phyloP scores from a whole-genome alignment of 2,888 invertebrate species.

The Cataglyphis cursor region DNA sequence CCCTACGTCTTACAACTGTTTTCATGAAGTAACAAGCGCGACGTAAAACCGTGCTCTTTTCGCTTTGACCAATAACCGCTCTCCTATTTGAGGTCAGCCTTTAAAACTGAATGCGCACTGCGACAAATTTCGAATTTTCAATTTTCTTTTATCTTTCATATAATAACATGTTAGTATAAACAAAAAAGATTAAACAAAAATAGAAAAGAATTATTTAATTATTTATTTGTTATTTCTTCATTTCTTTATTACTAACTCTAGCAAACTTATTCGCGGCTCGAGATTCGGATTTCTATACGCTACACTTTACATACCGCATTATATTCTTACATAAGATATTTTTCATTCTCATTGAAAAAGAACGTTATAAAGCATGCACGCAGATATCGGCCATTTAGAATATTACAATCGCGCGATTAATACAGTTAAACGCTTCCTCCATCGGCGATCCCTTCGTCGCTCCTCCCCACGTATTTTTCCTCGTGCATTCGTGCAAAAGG shows the following conservation, averaged over 20 bases:
- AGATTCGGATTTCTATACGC: not conserved
- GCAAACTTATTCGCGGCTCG: not conserved
- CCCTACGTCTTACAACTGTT: constrained; percentile 69
- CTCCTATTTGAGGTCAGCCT: not conserved
- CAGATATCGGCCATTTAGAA: constrained; percentile 68
- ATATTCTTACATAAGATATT: not conserved
- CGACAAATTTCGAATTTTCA: not conserved
- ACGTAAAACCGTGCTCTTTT: constrained; percentile 62
- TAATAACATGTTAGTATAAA: not conserved
- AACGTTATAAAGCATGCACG: constrained; percentile 15
- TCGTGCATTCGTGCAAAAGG: constrained; percentile 24
- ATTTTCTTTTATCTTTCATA: not conserved
- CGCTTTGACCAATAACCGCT: constrained; percentile 63
- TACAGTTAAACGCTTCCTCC: constrained; percentile 41
- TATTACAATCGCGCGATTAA: constrained; percentile 57
- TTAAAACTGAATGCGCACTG: not conserved
- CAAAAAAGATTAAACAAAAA: not conserved
- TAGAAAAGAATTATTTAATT: not conserved
- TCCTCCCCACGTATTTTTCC: constrained; percentile 26
- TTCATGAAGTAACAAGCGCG: constrained; percentile 69
- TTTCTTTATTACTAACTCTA: not conserved
- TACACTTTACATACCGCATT: not conserved
- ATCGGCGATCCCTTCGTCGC: constrained; percentile 31
- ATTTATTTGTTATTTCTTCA: not conserved
- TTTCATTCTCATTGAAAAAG: not conserved